A percentile compares a stretch with the other conserved stretches of the same genome.
These are phyloP conservation scores for Gymnopithys bicolor DNA, from an alignment of 2,797 vertebrate species.

Conservation along the genomic window DNA sequence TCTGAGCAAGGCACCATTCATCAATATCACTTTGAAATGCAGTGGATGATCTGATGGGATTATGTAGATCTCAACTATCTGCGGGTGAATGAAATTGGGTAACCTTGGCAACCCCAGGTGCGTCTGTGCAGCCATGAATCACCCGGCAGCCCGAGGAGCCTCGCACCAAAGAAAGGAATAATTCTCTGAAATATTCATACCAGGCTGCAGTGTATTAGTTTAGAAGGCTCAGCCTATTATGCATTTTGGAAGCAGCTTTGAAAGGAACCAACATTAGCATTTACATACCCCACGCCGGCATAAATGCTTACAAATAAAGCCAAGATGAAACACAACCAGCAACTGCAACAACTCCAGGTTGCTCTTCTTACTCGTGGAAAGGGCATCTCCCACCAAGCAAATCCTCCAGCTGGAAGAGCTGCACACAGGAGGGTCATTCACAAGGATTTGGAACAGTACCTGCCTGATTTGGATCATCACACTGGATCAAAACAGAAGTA, in stretches of 20 bases:
- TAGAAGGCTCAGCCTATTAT: conserved; percentile 73
- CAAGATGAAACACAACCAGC: not conserved
- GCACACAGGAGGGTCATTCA: conserved; percentile 26
- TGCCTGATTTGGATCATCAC: not conserved
- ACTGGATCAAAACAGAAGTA: not conserved
- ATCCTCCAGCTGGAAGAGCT: not conserved
- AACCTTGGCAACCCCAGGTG: conserved; percentile 98
- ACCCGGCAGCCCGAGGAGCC: conserved; percentile 74
- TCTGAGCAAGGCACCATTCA: conserved; percentile 93
- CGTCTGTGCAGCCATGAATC: conserved; percentile 79
- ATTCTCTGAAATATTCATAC: conserved; percentile 80
- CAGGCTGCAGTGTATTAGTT: conserved; percentile 75
- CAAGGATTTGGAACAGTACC: conserved; percentile 24
- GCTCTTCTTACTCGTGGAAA: not conserved
- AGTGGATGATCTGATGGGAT: conserved; percentile 94
- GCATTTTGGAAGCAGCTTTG: conserved; percentile 60
- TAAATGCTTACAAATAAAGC: conserved; percentile 44
- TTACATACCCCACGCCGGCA: conserved; percentile 44
- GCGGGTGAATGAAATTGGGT: conserved; percentile 94
- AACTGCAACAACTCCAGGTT: not conserved
- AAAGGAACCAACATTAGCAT: conserved; percentile 35
- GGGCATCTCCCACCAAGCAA: not conserved
- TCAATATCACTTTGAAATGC: conserved; percentile 90
- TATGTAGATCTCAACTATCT: conserved; percentile 97
- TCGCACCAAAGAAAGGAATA: conserved; percentile 77